Base-by-base conservation (phyloP, 2,888 invertebrate species). In the Tipula helvola region DNA sequence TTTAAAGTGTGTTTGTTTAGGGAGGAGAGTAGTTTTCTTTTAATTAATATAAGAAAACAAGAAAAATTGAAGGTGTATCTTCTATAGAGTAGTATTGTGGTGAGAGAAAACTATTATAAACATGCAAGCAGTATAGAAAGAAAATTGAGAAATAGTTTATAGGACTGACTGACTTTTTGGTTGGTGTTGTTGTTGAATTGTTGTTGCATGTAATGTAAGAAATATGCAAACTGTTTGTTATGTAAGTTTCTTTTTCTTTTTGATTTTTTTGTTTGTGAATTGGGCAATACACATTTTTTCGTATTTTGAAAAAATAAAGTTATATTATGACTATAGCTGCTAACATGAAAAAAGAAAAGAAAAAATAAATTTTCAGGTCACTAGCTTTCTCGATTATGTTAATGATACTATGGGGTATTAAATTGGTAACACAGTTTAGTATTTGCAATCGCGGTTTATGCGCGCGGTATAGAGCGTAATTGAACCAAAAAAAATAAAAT, bases 211-310 rank as follows among this genome's bases (percentile, higher is more conserved):
- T 28, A 71, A 71, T 71, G 71, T 71, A 71, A 71, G 71, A 71
- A 71, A 71, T 71, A 71, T 28, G 71, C 71, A 71, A 71, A 71
- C 71, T 28, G 10, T 52, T 28, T 28, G 16, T 71, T 71, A 71
- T 71, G 71, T 71, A 71, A 71, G n/a, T 84, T 84, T 84, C 7
- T 12, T 84, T 84, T 84, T 84, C 16, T 84, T 84, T 84, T 84
- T 84, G 39, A 39, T 84, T 84, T 83, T 28, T 28, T 28, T 28
- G 28, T 83, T 41, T 84, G 84, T 84, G 16, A 84, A 36, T 39
- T 39, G 39, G 84, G 39, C 36, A 84, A 84, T 84, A n/a, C n/a
- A 84, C 41, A 84, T 84, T 39, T 84, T 83, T 84, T 84, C 84
- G 41, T 41, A 84, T 84, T 71, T 71, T 28, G 28, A 71, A 84